Evolutionary conservation across 53 echinoderm and acorn worm species (phyloP), one percentile per base, ranked within the genome.

Genomic region (Apostichopus leukothele): DNA sequence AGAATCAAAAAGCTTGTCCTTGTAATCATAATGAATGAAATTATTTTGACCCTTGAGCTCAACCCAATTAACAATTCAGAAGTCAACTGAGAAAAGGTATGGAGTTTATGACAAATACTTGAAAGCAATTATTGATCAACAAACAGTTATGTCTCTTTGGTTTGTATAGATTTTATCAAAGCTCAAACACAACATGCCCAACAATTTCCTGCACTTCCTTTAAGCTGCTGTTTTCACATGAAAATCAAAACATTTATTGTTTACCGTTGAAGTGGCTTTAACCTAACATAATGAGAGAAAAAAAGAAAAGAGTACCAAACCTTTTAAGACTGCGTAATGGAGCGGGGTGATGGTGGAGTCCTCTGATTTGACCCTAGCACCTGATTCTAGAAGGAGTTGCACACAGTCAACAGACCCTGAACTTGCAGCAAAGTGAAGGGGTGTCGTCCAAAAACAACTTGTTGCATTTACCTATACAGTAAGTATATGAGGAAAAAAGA

Each of bases 371-470:
- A 93, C 73, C 51, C 91, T 91, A 7, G 93, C 95, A 53, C 92
- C 92, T 22, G 89, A 75, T 5, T 91, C 87, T n/a, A 95, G 60
- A 9, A 95, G 95, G 4, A 95, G 76, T 54, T 90, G 86, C 10
- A 93, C 76, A 53, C 95, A 93, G 0, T 95, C 93, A 23, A 86
- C 90, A 60, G 90, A 88, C 18, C 93, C 93, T 83, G 75, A 78
- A 50, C 79, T 83, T n/a, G 89, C 89, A 8, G 93, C 93, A 60
- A 90, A 79, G 59, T 90, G 79, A 75, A 94, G 83, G 0, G 94
- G 92, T 39, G 94, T 92, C 26, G 92, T 89, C 92, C 94, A 92
- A 25, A 90, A 92, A 13, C 90, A 87, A 74, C 89, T 92, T 79
- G 86, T 87, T 14, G 91, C 90, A 92, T 94, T 89, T 23, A 94